Evolutionary conservation across 1,140 invertebrate species (phyloP).

Genomic region (Euwallacea similis): DNA sequence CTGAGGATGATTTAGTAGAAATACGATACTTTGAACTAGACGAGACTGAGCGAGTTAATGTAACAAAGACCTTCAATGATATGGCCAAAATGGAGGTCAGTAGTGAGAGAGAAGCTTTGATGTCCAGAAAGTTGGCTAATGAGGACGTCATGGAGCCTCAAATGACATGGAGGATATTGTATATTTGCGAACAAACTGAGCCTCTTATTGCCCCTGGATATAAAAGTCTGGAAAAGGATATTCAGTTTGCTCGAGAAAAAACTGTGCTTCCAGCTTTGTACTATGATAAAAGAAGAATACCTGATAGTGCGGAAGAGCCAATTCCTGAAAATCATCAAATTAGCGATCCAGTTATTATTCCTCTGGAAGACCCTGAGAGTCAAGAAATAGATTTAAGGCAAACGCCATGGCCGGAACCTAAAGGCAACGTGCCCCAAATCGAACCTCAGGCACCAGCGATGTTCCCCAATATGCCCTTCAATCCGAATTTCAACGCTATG

Average conservation of each 20-base stretch:
- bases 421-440: constrained; percentile 59
- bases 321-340: constrained; percentile 77
- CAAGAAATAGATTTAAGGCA: constrained; percentile 72
- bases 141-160: constrained; percentile 81
- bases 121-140: constrained; percentile 72
- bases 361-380: constrained; percentile 83
- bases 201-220: constrained; percentile 69
- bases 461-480: constrained; percentile 58
- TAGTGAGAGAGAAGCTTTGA: constrained; percentile 80
- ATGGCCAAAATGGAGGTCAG: constrained; percentile 88
- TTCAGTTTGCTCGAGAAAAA: constrained; percentile 83
- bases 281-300: constrained; percentile 82
- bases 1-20: constrained; percentile 76
- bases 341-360: constrained; percentile 79
- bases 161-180: constrained; percentile 69
- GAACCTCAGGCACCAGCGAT: constrained; percentile 51
- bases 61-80: constrained; percentile 89
- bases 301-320: constrained; percentile 83
- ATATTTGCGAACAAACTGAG: constrained; percentile 67
- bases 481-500: constrained; percentile 49
- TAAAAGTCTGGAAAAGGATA: constrained; percentile 82
- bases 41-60: constrained; percentile 92
- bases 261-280: constrained; percentile 82
- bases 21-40: constrained; percentile 89
- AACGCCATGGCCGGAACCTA: constrained; percentile 81